Evolutionary conservation across 2,888 invertebrate species (phyloP), one percentile per base, ranked within the genome.

Genomic region (Epinotia demarniana): DNA sequence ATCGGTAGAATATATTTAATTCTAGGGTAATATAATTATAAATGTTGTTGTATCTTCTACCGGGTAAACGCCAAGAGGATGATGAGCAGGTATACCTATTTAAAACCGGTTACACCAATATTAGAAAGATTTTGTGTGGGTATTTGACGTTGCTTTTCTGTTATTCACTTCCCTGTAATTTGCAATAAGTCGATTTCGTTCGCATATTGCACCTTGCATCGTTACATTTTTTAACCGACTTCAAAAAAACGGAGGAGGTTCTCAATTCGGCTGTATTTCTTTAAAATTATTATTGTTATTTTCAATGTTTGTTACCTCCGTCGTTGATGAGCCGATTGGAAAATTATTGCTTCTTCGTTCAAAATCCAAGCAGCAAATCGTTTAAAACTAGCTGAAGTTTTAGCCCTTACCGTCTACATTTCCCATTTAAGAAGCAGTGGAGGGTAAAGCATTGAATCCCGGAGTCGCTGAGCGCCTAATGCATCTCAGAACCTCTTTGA

Each of bases 401-500:
- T 58, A n/a, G 18, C 63, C 57, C 58, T 69, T 49, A 70, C 49
- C 49, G 19, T 55, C 55, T 58, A 57, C 60, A 49, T 64, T 69
- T 75, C 64, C 75, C 60, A 60, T 71, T 66, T 66, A 53, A 75
- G 64, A 66, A 60, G 53, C 75, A 71, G 13, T 66, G 75, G 53
- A 64, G 70, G 43, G 75, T 75, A 58, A 75, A 66, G 63, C 76
- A 69, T 77, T 78, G 64, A 76, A 77, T 80, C 76, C 78, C 73
- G 73, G 76, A 84, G 84, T 80, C 79, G 80, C 84, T 83, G 80
- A 89, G 86, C 86, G 83, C 87, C 90, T 90, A 91, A 90, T 90
- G 89, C 90, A 86, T 89, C 90, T 46, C 46, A 53, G 39, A 43
- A 61, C 16, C 57, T 60, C 75, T 71, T 75, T 75, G 70, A 75